Base-by-base conservation (phyloP, 2,888 invertebrate species). In the Hyposoter dolosus region DNA sequence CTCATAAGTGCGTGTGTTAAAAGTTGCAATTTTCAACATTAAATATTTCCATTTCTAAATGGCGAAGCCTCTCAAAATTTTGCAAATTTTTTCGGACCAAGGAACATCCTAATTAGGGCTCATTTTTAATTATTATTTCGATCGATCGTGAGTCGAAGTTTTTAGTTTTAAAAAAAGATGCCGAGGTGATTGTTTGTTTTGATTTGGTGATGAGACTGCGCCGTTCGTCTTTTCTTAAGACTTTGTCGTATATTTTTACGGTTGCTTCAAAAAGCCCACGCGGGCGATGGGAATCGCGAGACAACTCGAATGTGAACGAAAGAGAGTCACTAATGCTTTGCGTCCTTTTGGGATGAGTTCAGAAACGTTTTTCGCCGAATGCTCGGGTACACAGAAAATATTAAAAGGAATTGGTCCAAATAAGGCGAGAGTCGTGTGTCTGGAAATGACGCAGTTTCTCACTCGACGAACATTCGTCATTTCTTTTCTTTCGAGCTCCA, bases 201-300 rank as follows among this genome's bases (percentile, higher is more conserved):
- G 10, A 28, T 60, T 19, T 3, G 28, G 28, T 7, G 23, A 28
- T 60, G 28, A 60, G 60, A 28, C 60, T 12, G 60, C 28, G 60
- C 28, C 23, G 23, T 60, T 60, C 53, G 19, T 3, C 9, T 53
- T 12, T 60, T 12, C 23, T 60, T 15, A 60, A 45, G 50, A 19
- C n/a, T 23, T 23, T 17, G 17, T 60, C 50, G 15, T n/a, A 32
- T 50, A 15, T 40, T 66, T 68, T 28, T n/a, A n/a, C n/a, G 23
- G 12, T 32, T 65, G 47, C 32, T 32, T 47, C 23, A 65, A 69
- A 6, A 40, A 53, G 28, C 78, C 78, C 68, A 79, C 78, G 78
- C 78, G 32, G 9, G 45, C 53, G 78, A 79, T 68, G 56, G 17
- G 23, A 78, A 45, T n/a, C 47, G 17, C 47, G 19, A 56, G 15